These are phyloP conservation scores for Trachelus stipa DNA, from an alignment of 2,888 invertebrate species.

Conservation along the genomic window DNA sequence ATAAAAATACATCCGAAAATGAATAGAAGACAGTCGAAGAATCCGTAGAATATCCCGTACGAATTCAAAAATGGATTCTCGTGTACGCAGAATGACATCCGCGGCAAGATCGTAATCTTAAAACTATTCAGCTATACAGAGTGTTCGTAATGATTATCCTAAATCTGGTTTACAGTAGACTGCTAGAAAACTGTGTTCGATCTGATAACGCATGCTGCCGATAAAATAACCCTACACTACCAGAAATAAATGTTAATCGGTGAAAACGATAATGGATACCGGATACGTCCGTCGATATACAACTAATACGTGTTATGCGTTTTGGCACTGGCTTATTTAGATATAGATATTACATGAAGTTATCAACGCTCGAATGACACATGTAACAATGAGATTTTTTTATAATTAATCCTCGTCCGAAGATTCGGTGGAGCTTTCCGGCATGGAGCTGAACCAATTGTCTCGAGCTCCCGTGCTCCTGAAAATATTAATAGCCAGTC, in stretches of 20 bases:
- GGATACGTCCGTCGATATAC: conserved; percentile 12
- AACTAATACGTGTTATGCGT: not conserved
- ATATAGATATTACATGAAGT: conserved; percentile 8
- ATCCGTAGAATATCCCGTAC: not conserved
- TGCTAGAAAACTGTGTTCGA: conserved; percentile 40
- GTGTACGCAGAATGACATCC: not conserved
- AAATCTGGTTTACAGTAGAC: conserved; percentile 29
- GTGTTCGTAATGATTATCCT: conserved; percentile 27
- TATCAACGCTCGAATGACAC: conserved; percentile 7
- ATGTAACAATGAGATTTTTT: not conserved
- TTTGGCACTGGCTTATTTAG: conserved; percentile 22
- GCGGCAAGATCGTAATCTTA: not conserved
- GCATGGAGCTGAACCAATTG: conserved; percentile 71
- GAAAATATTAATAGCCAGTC: conserved; percentile 26
- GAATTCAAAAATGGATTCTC: not conserved
- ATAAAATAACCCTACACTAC: conserved; percentile 27
- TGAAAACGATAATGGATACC: not conserved
- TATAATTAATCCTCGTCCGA: conserved; percentile 64
- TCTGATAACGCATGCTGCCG: conserved; percentile 30
- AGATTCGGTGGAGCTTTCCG: conserved; percentile 69
- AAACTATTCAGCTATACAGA: not conserved
- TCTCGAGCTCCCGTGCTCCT: conserved; percentile 67
- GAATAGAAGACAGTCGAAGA: not conserved
- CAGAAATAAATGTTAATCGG: not conserved
- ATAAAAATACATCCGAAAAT: not conserved